Base-by-base conservation (phyloP, 2,797 vertebrate genomes). In the Acipenser transmontanus region DNA sequence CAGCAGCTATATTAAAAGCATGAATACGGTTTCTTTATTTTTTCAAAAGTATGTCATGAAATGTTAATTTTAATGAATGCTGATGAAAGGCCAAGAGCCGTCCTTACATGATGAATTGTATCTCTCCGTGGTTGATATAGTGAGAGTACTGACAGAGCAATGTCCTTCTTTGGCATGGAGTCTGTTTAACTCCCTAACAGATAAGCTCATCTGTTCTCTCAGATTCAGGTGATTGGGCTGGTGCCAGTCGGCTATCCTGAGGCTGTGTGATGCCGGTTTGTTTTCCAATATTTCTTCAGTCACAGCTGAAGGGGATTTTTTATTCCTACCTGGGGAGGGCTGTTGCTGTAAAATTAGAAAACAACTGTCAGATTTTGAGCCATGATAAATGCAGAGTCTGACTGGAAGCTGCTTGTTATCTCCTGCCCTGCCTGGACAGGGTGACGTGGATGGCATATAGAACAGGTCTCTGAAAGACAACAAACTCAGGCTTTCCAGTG, bases 401-500 rank as follows among this genome's bases (percentile, higher is more conserved):
- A 85, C 80, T 82, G 81, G 74, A 78, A 76, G 79, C 81, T 78
- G 80, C 88, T 89, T 77, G 82, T 89, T 89, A 89, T 88, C 87
- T 73, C 51, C 70, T 71, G 71, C 74, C 69, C 77, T 82, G 80
- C 73, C 59, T 62, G 76, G 80, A 82, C 80, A 82, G 73, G 70
- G 72, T 76, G 74, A 79, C 1, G 50, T 0, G 0, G 69, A 63
- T 70, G 74, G 72, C 0, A 1, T 64, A 57, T 62, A 47, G 65
- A 64, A 49, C 50, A 63, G 65, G 9, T 9, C 52, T n/a, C n/a
- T 9, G 52, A 54, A 54, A 54, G 52, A 54, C 8, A 54, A 54
- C n/a, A 54, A 54, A 54, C 9, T n/a, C 52, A 54, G n/a, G 52
- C 8, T 54, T n/a, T n/a, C n/a, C n/a, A n/a, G n/a, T n/a, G n/a